Conservation (phyloP, 2,797 vertebrate genomes). For the Gymnoscopelus microlampas region DNA sequence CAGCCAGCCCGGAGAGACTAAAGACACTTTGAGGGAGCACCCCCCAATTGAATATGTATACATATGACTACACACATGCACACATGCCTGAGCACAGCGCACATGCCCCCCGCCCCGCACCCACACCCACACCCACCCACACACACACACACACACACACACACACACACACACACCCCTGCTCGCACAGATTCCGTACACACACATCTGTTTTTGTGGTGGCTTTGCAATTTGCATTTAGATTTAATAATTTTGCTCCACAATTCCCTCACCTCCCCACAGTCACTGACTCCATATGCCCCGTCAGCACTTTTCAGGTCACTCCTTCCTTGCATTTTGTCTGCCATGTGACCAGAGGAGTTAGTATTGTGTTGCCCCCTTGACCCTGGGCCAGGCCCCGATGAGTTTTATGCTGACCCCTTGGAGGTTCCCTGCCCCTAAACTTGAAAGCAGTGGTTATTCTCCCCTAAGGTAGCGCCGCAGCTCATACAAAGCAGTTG, state of each 20-base stretch:
- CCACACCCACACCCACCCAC: not conserved
- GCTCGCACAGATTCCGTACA: conserved; percentile 24
- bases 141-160: conserved; percentile 23
- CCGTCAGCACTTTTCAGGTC: conserved; percentile 42
- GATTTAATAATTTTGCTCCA: conserved; percentile 45
- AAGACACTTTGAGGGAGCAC: conserved; percentile 47
- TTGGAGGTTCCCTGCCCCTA: conserved; percentile 15
- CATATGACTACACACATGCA: conserved; percentile 35
- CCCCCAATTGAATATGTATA: conserved; percentile 42
- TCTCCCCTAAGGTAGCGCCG: too few species aligned
- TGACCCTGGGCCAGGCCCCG: not conserved
- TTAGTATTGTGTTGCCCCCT: not conserved
- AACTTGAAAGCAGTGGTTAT: too few species aligned
- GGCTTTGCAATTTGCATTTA: conserved; percentile 70
- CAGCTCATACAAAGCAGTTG: too few species aligned
- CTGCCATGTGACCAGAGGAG: conserved; percentile 27
- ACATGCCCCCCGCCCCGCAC: conserved; percentile 16
- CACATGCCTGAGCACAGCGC: conserved; percentile 6
- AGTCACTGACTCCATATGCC: conserved; percentile 7
- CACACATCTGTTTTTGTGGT: conserved; percentile 29
- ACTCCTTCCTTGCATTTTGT: conserved; percentile 1
- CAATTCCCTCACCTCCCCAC: conserved; percentile 15
- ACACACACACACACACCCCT: conserved; percentile 8
- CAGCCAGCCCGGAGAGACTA: conserved; percentile 63
- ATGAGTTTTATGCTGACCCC: not conserved